Evolutionary conservation across 2,797 vertebrate genomes (phyloP).

Genomic region (Melanotaenia pygmaea): DNA sequence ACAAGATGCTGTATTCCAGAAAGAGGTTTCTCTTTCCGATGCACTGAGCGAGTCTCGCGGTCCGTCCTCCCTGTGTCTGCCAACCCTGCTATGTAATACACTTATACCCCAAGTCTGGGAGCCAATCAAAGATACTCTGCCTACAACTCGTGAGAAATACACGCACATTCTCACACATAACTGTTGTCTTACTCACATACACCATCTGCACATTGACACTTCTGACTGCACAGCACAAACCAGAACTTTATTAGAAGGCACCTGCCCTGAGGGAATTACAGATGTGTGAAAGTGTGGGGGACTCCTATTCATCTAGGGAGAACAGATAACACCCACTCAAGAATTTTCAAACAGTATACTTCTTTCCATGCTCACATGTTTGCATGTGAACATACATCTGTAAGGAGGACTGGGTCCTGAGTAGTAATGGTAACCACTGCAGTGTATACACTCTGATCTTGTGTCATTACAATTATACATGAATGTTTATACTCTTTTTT

Average conservation of each 20-base stretch:
- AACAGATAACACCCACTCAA: constrained; percentile 36
- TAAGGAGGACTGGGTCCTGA: constrained; percentile 19
- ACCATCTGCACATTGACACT: constrained; percentile 63
- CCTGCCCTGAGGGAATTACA: constrained; percentile 65
- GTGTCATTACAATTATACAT: constrained; percentile 8
- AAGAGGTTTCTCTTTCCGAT: constrained; percentile 76
- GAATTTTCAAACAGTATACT: constrained; percentile 5
- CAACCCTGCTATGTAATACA: constrained; percentile 84
- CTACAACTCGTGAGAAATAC: constrained; percentile 73
- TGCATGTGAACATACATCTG: constrained; percentile 42
- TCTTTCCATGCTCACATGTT: constrained; percentile 29
- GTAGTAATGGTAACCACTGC: constrained; percentile 24
- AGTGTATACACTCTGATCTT: constrained; percentile 7
- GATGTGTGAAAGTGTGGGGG: constrained; percentile 56
- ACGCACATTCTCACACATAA: constrained; percentile 51
- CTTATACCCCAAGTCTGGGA: constrained; percentile 80
- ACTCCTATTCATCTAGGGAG: constrained; percentile 47
- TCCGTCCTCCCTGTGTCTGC: constrained; percentile 81
- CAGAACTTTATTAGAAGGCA: constrained; percentile 67
- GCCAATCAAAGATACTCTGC: constrained; percentile 82
- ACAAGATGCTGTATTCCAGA: constrained; percentile 71
- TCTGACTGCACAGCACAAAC: constrained; percentile 72
- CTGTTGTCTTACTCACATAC: constrained; percentile 43
- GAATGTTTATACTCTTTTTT: constrained; percentile 41
- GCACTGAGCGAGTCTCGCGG: constrained; percentile 74